phyloP scores from a whole-genome alignment of 64 coral and sea anemone species.

The Orbicella faveolata region DNA sequence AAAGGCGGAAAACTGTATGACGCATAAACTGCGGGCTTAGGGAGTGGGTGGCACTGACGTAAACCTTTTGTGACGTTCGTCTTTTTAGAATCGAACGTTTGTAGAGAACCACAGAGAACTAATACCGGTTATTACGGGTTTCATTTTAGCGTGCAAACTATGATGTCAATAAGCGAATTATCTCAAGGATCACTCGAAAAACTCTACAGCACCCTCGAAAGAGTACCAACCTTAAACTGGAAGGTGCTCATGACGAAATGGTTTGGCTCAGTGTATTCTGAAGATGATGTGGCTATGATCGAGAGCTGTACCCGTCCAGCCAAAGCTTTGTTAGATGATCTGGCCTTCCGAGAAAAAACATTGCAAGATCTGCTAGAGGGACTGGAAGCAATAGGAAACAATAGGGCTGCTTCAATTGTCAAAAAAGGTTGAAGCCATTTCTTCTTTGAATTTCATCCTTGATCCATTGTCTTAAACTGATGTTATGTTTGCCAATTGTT shows the following conservation, averaged over 20 bases:
- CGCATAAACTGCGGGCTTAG: too few species aligned
- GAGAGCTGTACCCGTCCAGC: background rate
- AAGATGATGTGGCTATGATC: background rate
- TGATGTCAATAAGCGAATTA: background rate
- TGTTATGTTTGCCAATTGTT: too few species aligned
- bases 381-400: background rate
- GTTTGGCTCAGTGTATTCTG: background rate
- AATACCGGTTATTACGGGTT: background rate
- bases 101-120: too few species aligned
- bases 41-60: too few species aligned
- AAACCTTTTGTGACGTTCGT: too few species aligned
- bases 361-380: background rate
- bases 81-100: too few species aligned
- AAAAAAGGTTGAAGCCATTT: background rate
- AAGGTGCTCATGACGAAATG: background rate
- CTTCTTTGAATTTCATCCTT: too few species aligned
- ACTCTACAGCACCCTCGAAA: background rate
- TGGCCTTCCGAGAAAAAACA: rapidly evolving
- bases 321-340: background rate
- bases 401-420: background rate
- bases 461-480: too few species aligned
- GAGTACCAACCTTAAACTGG: background rate
- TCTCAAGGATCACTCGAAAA: background rate
- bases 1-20: too few species aligned
- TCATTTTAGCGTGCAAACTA: too few species aligned